Evolutionary conservation across 2,797 vertebrate species (phyloP).

Genomic region (Moxostoma hubbsi): DNA sequence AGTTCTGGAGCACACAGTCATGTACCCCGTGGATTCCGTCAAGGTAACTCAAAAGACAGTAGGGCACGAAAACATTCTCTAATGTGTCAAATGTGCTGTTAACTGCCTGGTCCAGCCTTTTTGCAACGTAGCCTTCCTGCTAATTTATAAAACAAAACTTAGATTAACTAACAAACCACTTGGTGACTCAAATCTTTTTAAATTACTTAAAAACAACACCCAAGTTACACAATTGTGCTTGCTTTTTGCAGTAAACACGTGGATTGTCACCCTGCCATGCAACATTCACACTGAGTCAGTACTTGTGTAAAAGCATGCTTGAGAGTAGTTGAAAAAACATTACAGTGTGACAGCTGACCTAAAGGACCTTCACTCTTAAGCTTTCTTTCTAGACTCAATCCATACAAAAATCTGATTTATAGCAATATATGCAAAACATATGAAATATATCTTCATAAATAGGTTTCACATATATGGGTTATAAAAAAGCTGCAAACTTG

Average conservation of each 20-base stretch:
- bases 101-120: not conserved
- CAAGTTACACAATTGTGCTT: not conserved
- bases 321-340: too few species aligned
- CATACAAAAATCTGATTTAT: too few species aligned
- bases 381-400: not conserved
- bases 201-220: not conserved
- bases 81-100: not conserved
- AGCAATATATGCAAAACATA: too few species aligned
- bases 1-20: slow-evolving; percentile 94
- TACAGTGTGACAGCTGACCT: not conserved
- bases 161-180: not conserved
- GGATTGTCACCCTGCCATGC: not conserved
- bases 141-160: slow-evolving; percentile 16
- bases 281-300: not conserved
- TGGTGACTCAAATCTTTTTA: not conserved
- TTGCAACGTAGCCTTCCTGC: not conserved
- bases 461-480: too few species aligned
- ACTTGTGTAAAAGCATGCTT: too few species aligned
- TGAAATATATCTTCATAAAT: too few species aligned
- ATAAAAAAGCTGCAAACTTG: too few species aligned
- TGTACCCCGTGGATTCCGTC: slow-evolving; percentile 97
- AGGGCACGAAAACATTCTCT: not conserved
- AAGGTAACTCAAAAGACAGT: slow-evolving; percentile 80
- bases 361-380: not conserved
- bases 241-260: not conserved